Percentiles rank a stretch among this genome's conserved stretches.
These are phyloP conservation scores for Acrobeloides nanus DNA, from an alignment of 2,888 invertebrate genomes.

Conservation along the genomic window DNA sequence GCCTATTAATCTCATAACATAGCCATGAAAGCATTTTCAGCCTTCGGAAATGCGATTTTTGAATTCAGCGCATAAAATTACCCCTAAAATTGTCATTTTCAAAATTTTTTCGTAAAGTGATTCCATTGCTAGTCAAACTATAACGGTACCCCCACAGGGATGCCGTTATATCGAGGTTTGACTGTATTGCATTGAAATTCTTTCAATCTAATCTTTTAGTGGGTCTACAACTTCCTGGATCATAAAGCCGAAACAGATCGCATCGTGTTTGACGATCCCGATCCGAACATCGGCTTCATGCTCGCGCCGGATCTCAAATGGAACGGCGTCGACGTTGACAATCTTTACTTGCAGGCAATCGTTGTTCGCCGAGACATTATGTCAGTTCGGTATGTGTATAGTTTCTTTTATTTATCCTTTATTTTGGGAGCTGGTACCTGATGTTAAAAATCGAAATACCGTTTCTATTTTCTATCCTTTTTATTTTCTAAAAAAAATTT, in stretches of 20 bases:
- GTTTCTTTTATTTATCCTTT: too few species aligned
- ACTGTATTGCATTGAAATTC: conserved; percentile 2
- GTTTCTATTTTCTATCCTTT: too few species aligned
- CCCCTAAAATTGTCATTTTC: conserved; percentile 8
- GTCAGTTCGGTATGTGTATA: conserved; percentile 64
- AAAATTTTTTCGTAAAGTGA: background rate
- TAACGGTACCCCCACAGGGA: too few species aligned
- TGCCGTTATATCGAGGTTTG: too few species aligned
- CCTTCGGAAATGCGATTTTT: too few species aligned
- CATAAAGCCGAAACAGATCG: conserved; percentile 81
- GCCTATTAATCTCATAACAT: too few species aligned
- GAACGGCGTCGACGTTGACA: conserved; percentile 72
- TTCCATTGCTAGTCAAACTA: too few species aligned
- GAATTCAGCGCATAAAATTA: too few species aligned
- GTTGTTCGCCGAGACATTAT: conserved; percentile 68
- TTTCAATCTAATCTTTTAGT: conserved; percentile 57
- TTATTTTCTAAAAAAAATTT: too few species aligned
- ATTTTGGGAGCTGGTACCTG: too few species aligned
- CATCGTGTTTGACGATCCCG: conserved; percentile 73
- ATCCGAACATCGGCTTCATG: conserved; percentile 74
- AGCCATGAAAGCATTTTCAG: too few species aligned
- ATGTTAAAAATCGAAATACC: too few species aligned
- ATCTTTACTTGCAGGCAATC: conserved; percentile 77
- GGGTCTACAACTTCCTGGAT: conserved; percentile 91
- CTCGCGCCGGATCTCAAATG: conserved; percentile 90